Base-by-base conservation (phyloP, 2,797 vertebrate species). In the Enoplosus armatus region DNA sequence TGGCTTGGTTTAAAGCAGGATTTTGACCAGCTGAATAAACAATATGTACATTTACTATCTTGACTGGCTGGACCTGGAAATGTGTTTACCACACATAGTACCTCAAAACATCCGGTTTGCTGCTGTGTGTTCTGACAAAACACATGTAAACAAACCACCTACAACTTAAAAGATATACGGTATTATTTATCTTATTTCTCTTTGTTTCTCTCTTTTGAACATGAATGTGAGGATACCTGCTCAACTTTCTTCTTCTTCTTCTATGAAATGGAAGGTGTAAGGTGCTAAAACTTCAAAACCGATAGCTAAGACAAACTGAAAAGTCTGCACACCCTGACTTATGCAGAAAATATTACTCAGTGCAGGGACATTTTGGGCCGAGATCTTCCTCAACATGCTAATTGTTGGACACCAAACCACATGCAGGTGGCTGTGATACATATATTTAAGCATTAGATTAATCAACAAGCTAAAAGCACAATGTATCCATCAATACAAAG, bases 101-200 rank as follows among this genome's bases (percentile, higher is more conserved):
- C 12, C 27, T 43, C 68, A 14, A 43, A 54, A 16, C 6, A 18
- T 24, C 20, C 18, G 18, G 31, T 56, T 64, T 60, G 37, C 51
- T 72, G 53, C 18, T 45, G 12, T 60, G 55, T 41, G 3, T 29
- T 55, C 39, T 48, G 24, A 39, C 22, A 77, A 39, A 74, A 39
- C 8, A 51, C 35, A 16, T 66, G 31, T 37, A 20, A 55, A 43
- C 12, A 69, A 67, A 55, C 37, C 9, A 29, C 24, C 51, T 22
- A 9, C 50, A 67, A 35, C 20, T 43, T 39, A 5, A 53, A 39
- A 53, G 14, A n/a, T 37, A 22, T 31, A n/a, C 22, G 27, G 26
- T 24, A 20, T 39, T 67, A 20, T 54, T 14, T 53, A 33, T n/a
- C 8, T 31, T 8, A 15, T 56, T 29, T 4, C 11, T 12, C 37